Evolutionary conservation across 1,140 invertebrate genomes (phyloP), one percentile per base, ranked within the genome.

Genomic region (Pseudomyrmex pallidus): DNA sequence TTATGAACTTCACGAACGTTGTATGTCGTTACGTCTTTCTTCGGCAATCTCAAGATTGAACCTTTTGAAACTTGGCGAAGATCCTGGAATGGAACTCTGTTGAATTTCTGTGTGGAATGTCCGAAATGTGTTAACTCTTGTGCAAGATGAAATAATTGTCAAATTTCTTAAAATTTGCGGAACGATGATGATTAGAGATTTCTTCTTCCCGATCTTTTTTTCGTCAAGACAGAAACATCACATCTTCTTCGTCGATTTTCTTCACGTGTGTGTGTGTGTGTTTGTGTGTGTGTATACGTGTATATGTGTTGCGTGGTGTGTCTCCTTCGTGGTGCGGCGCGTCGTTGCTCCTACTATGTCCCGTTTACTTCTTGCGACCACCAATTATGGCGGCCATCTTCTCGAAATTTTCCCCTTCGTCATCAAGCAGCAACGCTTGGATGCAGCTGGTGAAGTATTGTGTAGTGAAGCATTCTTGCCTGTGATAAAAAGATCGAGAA

Each of bases 401-500:
- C 86, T 95, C 94, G 90, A 95, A 94, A 88, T 95, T 95, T 87
- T 95, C 94, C 89, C 95, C 94, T 90, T 96, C 95, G 86, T 95
- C 95, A 82, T 94, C 93, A 85, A 96, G 92, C 83, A 96, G 92
- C 86, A 96, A 92, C 68, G 95, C 95, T 91, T 96, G 94, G 87
- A 96, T 93, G 90, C 96, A 96, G 89, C 95, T 95, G 86, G 95
- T 95, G 91, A 96, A 97, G 92, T 95, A 96, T 89, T 93, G 91
- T 91, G 94, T 96, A 84, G 93, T 94, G 92, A 96, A 96, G 93
- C 96, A 96, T 83, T 95, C 93, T 89, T 95, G 94, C 92, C 95
- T 96, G 92, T 85, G 50, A 76, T 56, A 70, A 22, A 22, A 44
- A 61, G 20, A 61, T 80, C 56, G 48, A 74, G 35, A 35, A 35